Evolutionary conservation across 2,113 vertebrate genomes (phyloP).

Genomic region (pig (Sus scrofa)): T2T-Sscrofa CM000816.6:55251501-55252000

Average conservation of each 20-base stretch:
- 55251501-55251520: background rate
- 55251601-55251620: background rate
- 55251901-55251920: too few relatives aligned
- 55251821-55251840: too few relatives aligned
- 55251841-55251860: too few relatives aligned
- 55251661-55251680: background rate
- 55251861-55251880: too few relatives aligned
- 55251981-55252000: too few relatives aligned
- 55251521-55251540: background rate
- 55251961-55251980: too few relatives aligned
- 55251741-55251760: background rate
- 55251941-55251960: too few relatives aligned
- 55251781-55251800: background rate
- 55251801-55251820: too few relatives aligned
- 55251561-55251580: background rate
- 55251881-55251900: too few relatives aligned
- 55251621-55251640: background rate
- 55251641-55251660: background rate
- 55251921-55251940: too few relatives aligned
- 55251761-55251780: background rate
- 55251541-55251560: background rate
- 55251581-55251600: background rate
- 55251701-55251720: background rate
- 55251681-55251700: background rate
- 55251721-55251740: background rate